These are phyloP conservation scores for Apis mellifera DNA, from an alignment of 1,140 invertebrate genomes.

Conservation along the genomic window Amel_HAv3.1 CM009932.2:14463001-14463500, in stretches of 20 bases:
- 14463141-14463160: slow-evolving; percentile 35
- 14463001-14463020: too few species aligned
- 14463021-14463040: too few species aligned
- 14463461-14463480: slow-evolving; percentile 66
- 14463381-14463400: slow-evolving; percentile 55
- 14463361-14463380: slow-evolving; percentile 40
- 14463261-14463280: slow-evolving; percentile 44
- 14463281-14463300: slow-evolving; percentile 68
- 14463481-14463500: slow-evolving; percentile 37
- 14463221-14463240: slow-evolving; percentile 60
- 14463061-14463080: background rate
- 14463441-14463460: slow-evolving; percentile 57
- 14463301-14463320: slow-evolving; percentile 74
- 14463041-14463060: background rate
- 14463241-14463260: slow-evolving; percentile 61
- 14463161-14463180: slow-evolving; percentile 42
- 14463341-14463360: background rate
- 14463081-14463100: background rate
- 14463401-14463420: slow-evolving; percentile 82
- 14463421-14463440: slow-evolving; percentile 79
- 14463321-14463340: slow-evolving; percentile 28
- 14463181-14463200: background rate
- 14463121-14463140: slow-evolving; percentile 41
- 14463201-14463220: background rate
- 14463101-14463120: slow-evolving; percentile 16